Evolutionary conservation across 2,888 invertebrate genomes (phyloP), one percentile per base, ranked within the genome.

Genomic region (Lydus trimaculatus): DNA sequence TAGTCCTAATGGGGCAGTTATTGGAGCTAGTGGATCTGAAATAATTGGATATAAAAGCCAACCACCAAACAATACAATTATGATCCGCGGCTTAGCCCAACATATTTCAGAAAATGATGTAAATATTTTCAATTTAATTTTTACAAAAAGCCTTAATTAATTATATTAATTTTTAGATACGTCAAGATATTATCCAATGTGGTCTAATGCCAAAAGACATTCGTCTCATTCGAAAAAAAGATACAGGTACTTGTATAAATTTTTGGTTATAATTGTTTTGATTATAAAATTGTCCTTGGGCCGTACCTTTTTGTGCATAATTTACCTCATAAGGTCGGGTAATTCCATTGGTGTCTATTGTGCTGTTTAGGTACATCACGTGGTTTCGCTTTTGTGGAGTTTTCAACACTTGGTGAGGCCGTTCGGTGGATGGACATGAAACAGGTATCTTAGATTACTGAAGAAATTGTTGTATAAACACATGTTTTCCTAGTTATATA

Each of bases 341-440:
- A 84, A 84, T 83, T 77, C 84, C 84, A 84, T 84, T 84, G 82
- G 84, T 85, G 81, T 85, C 83, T 85, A 84, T 84, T 85, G 84
- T 85, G 84, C 87, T 90, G 89, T 95, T 95, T 91, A 94, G 95
- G 95, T 90, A 91, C 92, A 86, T 94, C 94, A 87, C 90, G 94
- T 85, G 94, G 94, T 84, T 94, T 94, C 90, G 94, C 93, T 85
- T 94, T 95, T 91, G 94, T 96, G 89, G 96, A 97, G 90, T 97
- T 97, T 91, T 90, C 91, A 87, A 92, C 92, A 86, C 90, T 93
- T 86, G 90, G 91, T 86, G 95, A 95, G 88, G 95, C 96, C 83
- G 91, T 91, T 85, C 91, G 91, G 85, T 96, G 96, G 95, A 96
- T 96, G 94, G 95, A 95, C 86, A 89, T 91, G 87, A 94, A 94